Evolutionary conservation across 2,888 invertebrate genomes (phyloP), one percentile per base, ranked within the genome.

Genomic region (Xylota segnis): DNA sequence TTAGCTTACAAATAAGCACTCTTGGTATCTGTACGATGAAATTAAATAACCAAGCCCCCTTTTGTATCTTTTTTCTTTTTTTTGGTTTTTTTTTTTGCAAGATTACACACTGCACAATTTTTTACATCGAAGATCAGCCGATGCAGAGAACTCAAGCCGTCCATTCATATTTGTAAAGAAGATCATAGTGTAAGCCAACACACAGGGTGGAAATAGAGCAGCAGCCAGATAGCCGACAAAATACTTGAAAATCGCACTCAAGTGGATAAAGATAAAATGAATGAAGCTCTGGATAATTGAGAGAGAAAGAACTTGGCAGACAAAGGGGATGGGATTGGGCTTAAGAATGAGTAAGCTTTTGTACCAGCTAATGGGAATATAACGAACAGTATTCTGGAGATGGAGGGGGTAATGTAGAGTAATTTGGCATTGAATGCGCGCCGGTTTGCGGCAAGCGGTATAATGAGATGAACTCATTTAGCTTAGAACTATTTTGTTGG

Each of bases 391-490:
- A 32, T 50, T 47, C 32, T 10, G 34, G 23, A 52, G 5, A 12
- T 9, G 18, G 9, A 27, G 37, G 9, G 34, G 32, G 14, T 37
- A 3, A n/a, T 52, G 6, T 37, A 58, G 32, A 61, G 63, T 29
- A 77, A 54, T 61, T 77, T 59, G 45, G 54, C 52, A 61, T 52
- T 70, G 68, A 45, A 52, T 47, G 47, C 50, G 27, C 58, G 23
- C 40, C 32, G 37, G 65, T 16, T 65, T 29, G 29, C 50, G 18
- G 54, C 12, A 43, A 59, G 40, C 16, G 45, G 27, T 34, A 52
- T 58, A 66, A 59, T 66, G n/a, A 61, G 61, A 74, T 71, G 56
- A 61, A 75, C 82, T 75, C 82, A 75, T 63, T 70, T 70, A 70
- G 76, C 52, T 66, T 52, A 63, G 29, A 23, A 10, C 9, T 0